phyloP scores from a whole-genome alignment of 2,797 vertebrate genomes.

The Lophius americanus region DNA sequence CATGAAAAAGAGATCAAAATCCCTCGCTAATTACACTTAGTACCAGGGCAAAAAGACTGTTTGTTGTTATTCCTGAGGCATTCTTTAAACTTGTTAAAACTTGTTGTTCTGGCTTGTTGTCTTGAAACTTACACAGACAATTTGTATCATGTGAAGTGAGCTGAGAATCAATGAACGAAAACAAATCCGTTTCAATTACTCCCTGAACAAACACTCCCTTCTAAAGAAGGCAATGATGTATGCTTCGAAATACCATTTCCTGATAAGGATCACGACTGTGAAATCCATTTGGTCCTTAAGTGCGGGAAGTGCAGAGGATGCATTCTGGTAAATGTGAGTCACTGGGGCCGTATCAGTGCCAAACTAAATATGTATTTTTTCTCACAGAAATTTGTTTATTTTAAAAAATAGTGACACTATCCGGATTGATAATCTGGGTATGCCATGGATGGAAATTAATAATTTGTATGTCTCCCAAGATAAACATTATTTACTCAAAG shows the following conservation, averaged over 20 bases:
- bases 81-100: too few species aligned
- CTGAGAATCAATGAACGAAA: background rate
- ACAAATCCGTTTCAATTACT: constrained; percentile 9
- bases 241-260: constrained; percentile 4
- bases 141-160: background rate
- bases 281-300: constrained; percentile 38
- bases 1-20: too few species aligned
- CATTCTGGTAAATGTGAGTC: constrained; percentile 61
- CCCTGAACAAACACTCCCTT: constrained; percentile 16
- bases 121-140: background rate
- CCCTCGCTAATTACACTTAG: too few species aligned
- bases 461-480: too few species aligned
- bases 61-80: background rate
- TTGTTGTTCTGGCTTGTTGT: background rate
- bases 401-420: too few species aligned
- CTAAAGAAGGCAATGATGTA: background rate
- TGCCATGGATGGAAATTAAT: too few species aligned
- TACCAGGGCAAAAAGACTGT: too few species aligned
- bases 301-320: constrained; percentile 40
- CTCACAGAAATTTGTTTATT: too few species aligned
- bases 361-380: background rate
- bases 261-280: constrained; percentile 18
- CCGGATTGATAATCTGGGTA: too few species aligned
- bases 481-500: too few species aligned
- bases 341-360: constrained; percentile 13